A percentile compares a stretch with the other conserved stretches of the same genome.
phyloP scores from a whole-genome alignment of 2,113 vertebrate genomes.

The Mormoops blainvillei region DNA sequence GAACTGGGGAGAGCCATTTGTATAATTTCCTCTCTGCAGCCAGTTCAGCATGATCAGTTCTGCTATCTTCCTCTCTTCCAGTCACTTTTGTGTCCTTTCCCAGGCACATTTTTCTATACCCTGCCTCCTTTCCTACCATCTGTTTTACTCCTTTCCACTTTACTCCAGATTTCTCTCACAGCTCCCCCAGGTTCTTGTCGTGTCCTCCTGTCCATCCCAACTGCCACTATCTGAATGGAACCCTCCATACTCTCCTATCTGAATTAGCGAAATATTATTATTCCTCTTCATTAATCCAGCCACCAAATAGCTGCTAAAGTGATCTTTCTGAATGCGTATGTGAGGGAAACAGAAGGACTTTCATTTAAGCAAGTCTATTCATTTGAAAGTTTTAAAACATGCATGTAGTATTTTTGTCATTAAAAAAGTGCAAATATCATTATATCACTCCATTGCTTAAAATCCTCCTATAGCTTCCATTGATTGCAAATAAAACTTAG shows the following conservation, averaged over 20 bases:
- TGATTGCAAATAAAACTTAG: background rate
- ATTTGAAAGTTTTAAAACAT: background rate
- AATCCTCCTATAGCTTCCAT: background rate
- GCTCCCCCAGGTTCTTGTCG: background rate
- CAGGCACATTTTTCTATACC: background rate
- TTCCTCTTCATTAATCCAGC: background rate
- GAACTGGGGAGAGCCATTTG: background rate
- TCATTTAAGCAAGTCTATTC: background rate
- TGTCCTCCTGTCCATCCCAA: background rate
- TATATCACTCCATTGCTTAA: background rate
- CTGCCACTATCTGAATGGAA: background rate
- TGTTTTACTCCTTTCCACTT: background rate
- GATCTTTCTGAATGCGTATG: slow-evolving; percentile 3
- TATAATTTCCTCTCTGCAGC: background rate
- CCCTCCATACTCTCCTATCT: background rate
- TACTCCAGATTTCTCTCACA: slow-evolving; percentile 5
- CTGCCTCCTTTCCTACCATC: background rate
- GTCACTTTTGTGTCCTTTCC: background rate
- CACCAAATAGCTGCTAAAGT: background rate
- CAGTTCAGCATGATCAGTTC: background rate
- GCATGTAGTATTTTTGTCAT: background rate
- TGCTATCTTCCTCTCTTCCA: background rate
- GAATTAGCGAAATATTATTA: background rate
- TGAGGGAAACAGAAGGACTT: background rate
- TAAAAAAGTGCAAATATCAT: background rate